phyloP scores from a whole-genome alignment of 1,140 invertebrate genomes.

The Aphaenogaster rudis region DNA sequence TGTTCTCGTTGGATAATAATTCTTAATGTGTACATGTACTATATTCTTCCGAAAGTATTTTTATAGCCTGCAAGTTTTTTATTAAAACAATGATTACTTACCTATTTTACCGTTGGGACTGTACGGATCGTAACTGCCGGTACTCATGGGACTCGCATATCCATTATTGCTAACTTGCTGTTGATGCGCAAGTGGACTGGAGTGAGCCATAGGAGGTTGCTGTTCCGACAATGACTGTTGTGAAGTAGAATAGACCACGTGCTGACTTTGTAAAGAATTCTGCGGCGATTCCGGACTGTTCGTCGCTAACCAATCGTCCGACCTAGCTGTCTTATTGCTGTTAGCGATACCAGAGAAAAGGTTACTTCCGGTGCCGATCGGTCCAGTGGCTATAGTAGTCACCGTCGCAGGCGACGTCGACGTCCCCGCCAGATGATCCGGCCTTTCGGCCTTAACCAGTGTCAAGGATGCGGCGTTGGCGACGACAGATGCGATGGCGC shows the following conservation, averaged over 20 bases:
- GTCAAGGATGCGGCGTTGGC: constrained; percentile 72
- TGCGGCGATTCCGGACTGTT: constrained; percentile 88
- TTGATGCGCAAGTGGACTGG: constrained; percentile 86
- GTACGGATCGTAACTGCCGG: constrained; percentile 94
- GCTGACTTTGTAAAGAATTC: constrained; percentile 85
- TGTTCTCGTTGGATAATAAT: neutral
- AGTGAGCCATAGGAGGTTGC: constrained; percentile 71
- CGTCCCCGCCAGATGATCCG: constrained; percentile 80
- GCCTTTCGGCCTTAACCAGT: constrained; percentile 82
- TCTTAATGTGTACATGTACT: neutral
- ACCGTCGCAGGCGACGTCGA: constrained; percentile 75
- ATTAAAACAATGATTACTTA: constrained; percentile 85
- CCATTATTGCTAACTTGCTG: constrained; percentile 91
- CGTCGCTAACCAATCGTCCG: constrained; percentile 89
- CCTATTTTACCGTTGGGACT: constrained; percentile 95
- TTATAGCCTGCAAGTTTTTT: neutral
- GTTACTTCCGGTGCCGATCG: constrained; percentile 74
- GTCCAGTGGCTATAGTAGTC: constrained; percentile 70
- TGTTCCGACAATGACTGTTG: constrained; percentile 76
- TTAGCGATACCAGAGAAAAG: constrained; percentile 79
- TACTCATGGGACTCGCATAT: constrained; percentile 94
- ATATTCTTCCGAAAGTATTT: neutral
- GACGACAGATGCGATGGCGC: constrained; percentile 69
- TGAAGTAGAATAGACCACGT: constrained; percentile 81
- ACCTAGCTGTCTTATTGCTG: constrained; percentile 83